Conservation (phyloP, 2,797 vertebrate species). For the Phoeniculus purpureus region DNA sequence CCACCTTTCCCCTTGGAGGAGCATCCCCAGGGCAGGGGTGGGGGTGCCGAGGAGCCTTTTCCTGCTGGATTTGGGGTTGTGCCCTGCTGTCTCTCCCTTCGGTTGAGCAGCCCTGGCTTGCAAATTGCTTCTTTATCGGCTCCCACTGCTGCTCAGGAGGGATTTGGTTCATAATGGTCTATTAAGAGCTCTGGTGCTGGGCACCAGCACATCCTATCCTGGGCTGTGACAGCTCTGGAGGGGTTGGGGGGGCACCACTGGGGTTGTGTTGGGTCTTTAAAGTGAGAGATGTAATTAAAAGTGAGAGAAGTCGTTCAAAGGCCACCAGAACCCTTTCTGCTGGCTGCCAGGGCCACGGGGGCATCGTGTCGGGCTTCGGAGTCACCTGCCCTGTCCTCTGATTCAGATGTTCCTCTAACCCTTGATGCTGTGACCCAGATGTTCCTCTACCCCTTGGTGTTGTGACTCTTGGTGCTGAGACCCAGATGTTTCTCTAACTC, state of each 20-base stretch:
- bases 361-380: accelerated
- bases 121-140: slow-evolving; percentile 32
- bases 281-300: neutral
- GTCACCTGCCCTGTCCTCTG: too few relatives aligned
- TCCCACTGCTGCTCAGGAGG: neutral
- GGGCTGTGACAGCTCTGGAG: neutral
- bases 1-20: neutral
- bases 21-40: neutral
- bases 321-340: neutral
- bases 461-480: accelerated
- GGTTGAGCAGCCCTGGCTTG: neutral
- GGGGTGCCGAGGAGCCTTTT: neutral
- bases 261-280: neutral
- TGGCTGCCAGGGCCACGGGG: neutral
- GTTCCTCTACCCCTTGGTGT: too few relatives aligned
- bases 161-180: slow-evolving; percentile 5
- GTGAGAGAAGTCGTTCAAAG: neutral
- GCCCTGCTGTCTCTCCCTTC: neutral
- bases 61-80: neutral
- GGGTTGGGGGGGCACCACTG: neutral
- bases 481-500: neutral
- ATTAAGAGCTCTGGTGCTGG: neutral
- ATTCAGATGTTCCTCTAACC: neutral
- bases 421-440: neutral
- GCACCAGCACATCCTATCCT: neutral